Base-by-base conservation (phyloP, 2,797 vertebrate genomes). In the Myripristis jacobus region DNA sequence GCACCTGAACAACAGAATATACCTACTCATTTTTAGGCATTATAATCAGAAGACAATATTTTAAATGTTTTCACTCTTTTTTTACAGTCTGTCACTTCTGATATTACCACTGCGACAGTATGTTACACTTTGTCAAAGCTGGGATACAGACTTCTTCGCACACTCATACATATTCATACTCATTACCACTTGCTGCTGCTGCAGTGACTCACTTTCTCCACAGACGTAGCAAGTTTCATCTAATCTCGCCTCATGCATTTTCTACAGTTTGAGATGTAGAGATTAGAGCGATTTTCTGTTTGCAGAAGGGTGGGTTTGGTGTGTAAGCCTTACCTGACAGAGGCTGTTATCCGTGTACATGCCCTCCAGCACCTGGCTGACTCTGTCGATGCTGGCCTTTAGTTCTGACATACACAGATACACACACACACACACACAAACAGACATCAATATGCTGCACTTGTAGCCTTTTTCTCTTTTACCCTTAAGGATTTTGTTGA, bases 301-400 rank as follows among this genome's bases (percentile, higher is more conserved):
- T 75, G 61, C 80, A 48, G n/a, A n/a, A 55, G 43, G 46, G 76
- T 73, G 18, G 62, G 11, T 66, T 27, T 55, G 50, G 19, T 36
- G 21, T 52, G 7, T 31, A 19, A 66, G 77, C 54, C 72, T 91
- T 82, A 99, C 98, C 97, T 98, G 97, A 64, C 93, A 94, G 79
- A 99, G 94, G 56, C 90, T 93, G 85, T 95, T 95, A 86, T 98
- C 97, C 27, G 92, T 89, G 89, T 97, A 99, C 91, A 98, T 96
- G 79, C 93, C 92, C 76, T 97, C 95, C 0, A 98, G 91, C 68
- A 87, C 89, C 62, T 95, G 93, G 54, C 75, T 92, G 75, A 95
- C 92, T 78, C 85, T 89, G 72, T 93, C 88, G 62, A 98, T 96
- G 72, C 91, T 97, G 75, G 92, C 93, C 90, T 96, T 97, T 66